Percentiles rank a stretch among this genome's conserved stretches.
phyloP scores from a whole-genome alignment of 1,140 invertebrate species.

The Hyphantria cunea region DNA sequence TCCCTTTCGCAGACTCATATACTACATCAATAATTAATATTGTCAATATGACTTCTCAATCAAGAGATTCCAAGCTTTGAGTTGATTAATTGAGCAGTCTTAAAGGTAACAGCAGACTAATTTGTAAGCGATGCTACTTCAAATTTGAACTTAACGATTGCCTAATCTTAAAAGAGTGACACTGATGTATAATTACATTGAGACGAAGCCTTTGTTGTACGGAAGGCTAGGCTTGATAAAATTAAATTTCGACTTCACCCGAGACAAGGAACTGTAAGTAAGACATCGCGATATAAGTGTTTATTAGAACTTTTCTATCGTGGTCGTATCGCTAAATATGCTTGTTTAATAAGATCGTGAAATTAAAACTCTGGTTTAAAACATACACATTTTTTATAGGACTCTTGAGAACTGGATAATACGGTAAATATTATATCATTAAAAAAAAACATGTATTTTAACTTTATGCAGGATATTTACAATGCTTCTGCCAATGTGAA shows the following conservation, averaged over 20 bases:
- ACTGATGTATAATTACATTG: slow-evolving; percentile 2
- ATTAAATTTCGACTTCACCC: neutral
- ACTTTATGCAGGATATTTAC: too few relatives aligned
- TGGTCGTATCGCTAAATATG: neutral
- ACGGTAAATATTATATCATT: too few relatives aligned
- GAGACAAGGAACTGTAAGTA: neutral
- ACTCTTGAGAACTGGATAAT: too few relatives aligned
- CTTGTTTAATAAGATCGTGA: too few relatives aligned
- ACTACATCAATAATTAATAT: too few relatives aligned
- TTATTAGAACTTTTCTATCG: neutral
- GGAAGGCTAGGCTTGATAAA: neutral
- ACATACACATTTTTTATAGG: too few relatives aligned
- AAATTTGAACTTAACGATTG: neutral
- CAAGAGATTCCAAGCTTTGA: too few relatives aligned
- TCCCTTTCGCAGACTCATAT: too few relatives aligned
- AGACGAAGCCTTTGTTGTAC: neutral
- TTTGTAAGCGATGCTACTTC: neutral
- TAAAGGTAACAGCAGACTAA: neutral
- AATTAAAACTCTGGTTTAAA: too few relatives aligned
- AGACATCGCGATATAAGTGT: neutral
- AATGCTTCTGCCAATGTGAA: too few relatives aligned
- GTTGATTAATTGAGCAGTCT: neutral
- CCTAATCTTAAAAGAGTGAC: neutral
- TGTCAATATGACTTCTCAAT: too few relatives aligned
- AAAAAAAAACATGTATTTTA: too few relatives aligned